Evolutionary conservation across 2,888 invertebrate genomes (phyloP), one percentile per base, ranked within the genome.

Genomic region (Galeruca laticollis): DNA sequence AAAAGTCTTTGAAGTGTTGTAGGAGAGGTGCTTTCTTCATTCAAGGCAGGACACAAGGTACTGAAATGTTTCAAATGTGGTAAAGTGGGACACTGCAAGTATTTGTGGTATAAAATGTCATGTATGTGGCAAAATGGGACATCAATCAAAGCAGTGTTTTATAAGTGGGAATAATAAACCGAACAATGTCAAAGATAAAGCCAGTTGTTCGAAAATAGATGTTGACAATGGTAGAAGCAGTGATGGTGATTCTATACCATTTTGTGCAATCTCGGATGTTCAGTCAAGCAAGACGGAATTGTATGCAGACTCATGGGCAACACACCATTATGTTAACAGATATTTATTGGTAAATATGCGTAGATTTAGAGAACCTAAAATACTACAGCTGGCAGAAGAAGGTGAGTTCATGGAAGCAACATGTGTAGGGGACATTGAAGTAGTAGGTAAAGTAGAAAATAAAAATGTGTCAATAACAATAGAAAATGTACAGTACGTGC

Each of bases 361-460:
- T 33, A 18, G 49, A 6, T 72, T 72, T 35, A 26, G 35, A 21
- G 57, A 60, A 66, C 70, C 62, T 18, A 73, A 40, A 59, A 9
- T 13, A 61, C 67, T 72, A 13, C 70, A 73, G 33, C 26, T 73
- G 31, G 73, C 70, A 40, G 68, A 70, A 54, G 49, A 70, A 52
- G 71, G 73, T n/a, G 69, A 73, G 31, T 60, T 49, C 37, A 73
- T 73, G 69, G 51, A 47, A 10, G 73, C 73, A 21, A 64, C 64
- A 1, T 67, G 71, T 68, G 13, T 31, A n/a, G 69, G 67, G 35
- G 67, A 73, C 57, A 20, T 73, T 13, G 26, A 71, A 47, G 67
- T 64, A 10, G 18, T 56, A n/a, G 69, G 62, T 37, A n/a, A 49
- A 40, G 67, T 69, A 20, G 67, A 51, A 52, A 13, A 60, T 37